Evolutionary conservation across 2,888 invertebrate species (phyloP).

Genomic region (Drosophila rellima): DNA sequence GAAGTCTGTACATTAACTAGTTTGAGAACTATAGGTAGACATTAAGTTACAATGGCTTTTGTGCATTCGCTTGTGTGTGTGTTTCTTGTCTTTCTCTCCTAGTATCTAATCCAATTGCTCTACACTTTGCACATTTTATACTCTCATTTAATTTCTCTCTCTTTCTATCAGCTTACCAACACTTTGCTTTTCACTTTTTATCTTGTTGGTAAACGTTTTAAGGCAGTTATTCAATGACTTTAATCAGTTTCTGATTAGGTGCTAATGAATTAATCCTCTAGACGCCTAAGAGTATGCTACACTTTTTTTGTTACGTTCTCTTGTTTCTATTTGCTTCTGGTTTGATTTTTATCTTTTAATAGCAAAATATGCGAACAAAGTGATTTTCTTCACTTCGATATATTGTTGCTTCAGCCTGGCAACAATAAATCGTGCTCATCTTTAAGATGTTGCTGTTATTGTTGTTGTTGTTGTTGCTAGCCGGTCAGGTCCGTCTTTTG

Average conservation of each 20-base stretch:
- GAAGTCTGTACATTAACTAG: constrained; percentile 3
- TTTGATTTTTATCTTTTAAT: constrained; percentile 51
- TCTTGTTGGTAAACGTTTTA: no score
- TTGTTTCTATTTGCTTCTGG: neutral
- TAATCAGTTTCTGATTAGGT: constrained; percentile 16
- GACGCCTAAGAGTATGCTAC: constrained; percentile 6
- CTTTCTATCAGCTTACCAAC: neutral
- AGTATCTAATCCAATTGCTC: neutral
- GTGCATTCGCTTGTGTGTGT: neutral
- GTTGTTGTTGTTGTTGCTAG: constrained; percentile 18
- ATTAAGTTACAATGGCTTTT: neutral
- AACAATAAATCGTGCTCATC: constrained; percentile 49
- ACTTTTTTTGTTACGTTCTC: neutral
- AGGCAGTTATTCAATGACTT: neutral
- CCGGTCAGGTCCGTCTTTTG: constrained; percentile 26
- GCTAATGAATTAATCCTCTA: constrained; percentile 25
- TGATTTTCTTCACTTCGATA: constrained; percentile 50
- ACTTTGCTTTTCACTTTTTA: neutral
- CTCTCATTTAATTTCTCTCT: neutral
- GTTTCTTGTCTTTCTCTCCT: neutral
- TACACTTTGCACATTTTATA: neutral
- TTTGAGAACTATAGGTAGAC: neutral
- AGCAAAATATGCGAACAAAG: constrained; percentile 24
- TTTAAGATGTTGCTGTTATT: constrained; percentile 18
- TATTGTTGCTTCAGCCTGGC: constrained; percentile 39